Base-by-base conservation (phyloP, 2,888 invertebrate species). In the Anticlea derivata region DNA sequence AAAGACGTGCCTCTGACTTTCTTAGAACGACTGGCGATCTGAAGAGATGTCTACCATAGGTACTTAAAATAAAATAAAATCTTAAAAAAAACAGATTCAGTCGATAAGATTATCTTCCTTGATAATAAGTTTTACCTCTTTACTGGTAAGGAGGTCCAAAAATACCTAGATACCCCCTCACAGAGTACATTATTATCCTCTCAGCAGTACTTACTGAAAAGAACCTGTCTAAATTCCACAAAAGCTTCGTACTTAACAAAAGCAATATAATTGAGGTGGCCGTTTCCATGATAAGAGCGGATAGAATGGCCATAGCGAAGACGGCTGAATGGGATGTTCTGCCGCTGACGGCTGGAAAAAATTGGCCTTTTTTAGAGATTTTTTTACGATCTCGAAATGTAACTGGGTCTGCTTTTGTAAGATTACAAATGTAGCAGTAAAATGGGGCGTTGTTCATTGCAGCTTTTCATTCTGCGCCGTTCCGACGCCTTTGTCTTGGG, bases 301-400 rank as follows among this genome's bases (percentile, higher is more conserved):
- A 48, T 49, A 52, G 60, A 60, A 62, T 56, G 52, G 60, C 52
- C 39, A 44, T 56, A 54, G 26, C 22, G 22, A 29, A 51, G 58
- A 62, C 60, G 56, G 46, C 35, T 60, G 57, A 64, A 64, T 64
- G 22, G 22, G 38, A 29, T 13, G 20, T 33, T 52, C 56, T 63
- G 61, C 43, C 58, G 55, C 60, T 60, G 60, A 52, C 38, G 50
- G 50, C 37, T 35, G 34, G 30, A 57, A 57, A 58, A 60, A 63
- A 63, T 54, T 57, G 55, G 58, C 47, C 55, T 56, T 52, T 55
- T 59, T 61, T 38, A 51, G 40, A 57, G 49, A 53, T 38, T 46
- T 60, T 62, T 65, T 65, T 61, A 63, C 63, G 61, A 60, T 63
- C 56, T 56, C 56, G 52, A 48, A 58, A 54, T 60, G 60, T 55